Percentiles rank a stretch among this genome's conserved stretches.
Conservation (phyloP, 2,113 vertebrate genomes). For the Sciurus niger region DNA sequence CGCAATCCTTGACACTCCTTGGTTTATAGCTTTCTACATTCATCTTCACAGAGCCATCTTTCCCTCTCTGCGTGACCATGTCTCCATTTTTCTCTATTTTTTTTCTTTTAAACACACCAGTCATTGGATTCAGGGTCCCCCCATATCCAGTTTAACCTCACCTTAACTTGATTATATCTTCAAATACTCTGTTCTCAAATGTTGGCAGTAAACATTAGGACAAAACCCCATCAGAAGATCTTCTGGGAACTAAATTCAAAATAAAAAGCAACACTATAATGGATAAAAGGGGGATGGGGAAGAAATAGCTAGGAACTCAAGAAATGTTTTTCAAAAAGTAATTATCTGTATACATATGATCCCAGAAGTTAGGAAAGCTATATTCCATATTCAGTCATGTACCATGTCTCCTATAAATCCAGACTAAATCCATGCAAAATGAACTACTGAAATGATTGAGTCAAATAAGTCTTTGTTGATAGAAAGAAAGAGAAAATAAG, state of each 20-base stretch:
- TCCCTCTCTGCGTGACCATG: background rate
- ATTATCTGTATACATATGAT: background rate
- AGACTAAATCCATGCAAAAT: background rate
- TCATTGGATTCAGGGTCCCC: background rate
- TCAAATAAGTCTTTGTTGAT: constrained; percentile 5
- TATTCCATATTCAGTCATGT: background rate
- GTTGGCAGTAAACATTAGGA: background rate
- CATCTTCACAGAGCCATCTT: background rate
- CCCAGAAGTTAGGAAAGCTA: background rate
- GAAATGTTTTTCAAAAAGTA: background rate
- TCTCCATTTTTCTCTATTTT: background rate
- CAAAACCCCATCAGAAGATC: background rate
- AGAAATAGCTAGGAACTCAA: background rate
- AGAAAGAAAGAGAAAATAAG: background rate
- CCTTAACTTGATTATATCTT: background rate
- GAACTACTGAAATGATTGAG: background rate
- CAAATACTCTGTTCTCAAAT: background rate
- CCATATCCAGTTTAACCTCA: background rate
- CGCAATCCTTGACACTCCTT: background rate
- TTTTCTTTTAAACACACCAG: background rate
- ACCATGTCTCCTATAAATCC: background rate
- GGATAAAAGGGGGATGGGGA: rapidly evolving
- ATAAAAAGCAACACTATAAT: background rate
- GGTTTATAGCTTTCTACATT: background rate
- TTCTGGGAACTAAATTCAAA: background rate